A percentile compares a stretch with the other conserved stretches of the same genome.
phyloP scores from a whole-genome alignment of 2,113 vertebrate genomes.

The Mionectes macconnelli region DNA sequence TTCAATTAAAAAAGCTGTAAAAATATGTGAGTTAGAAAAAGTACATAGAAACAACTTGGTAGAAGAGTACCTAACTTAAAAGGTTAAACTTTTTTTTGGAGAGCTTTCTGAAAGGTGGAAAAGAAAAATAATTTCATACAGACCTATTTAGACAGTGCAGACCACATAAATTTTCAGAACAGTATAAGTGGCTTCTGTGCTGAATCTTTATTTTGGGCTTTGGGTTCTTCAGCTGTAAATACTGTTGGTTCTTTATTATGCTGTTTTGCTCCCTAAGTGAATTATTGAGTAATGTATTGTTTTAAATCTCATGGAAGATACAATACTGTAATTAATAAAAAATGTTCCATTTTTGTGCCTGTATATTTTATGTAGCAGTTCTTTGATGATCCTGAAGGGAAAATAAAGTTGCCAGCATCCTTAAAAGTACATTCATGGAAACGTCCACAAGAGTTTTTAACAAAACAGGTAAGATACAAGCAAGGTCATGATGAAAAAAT shows the following conservation, averaged over 20 bases:
- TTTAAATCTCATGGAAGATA: not conserved
- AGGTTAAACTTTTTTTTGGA: not conserved
- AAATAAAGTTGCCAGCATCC: slow-evolving; percentile 80
- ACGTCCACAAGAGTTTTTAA: slow-evolving; percentile 84
- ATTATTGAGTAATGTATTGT: not conserved
- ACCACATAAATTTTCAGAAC: not conserved
- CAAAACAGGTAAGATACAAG: slow-evolving; percentile 73
- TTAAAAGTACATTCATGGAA: slow-evolving; percentile 89
- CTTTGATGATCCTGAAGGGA: slow-evolving; percentile 92
- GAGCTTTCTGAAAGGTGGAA: not conserved
- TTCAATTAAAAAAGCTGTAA: not conserved
- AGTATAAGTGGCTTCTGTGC: not conserved
- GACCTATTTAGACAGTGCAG: not conserved
- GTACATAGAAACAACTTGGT: not conserved
- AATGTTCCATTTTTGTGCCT: not conserved
- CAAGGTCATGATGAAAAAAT: not conserved
- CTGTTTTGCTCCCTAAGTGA: not conserved
- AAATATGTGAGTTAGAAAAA: not conserved
- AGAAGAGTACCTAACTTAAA: not conserved
- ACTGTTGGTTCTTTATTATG: not conserved
- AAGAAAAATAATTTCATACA: not conserved
- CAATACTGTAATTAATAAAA: not conserved
- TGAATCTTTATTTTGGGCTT: not conserved
- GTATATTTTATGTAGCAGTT: slow-evolving; percentile 66
- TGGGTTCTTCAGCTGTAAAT: not conserved